A percentile compares a stretch with the other conserved stretches of the same genome.
Conservation (phyloP, 2,797 vertebrate genomes). For the Sebastes flavidus region DNA sequence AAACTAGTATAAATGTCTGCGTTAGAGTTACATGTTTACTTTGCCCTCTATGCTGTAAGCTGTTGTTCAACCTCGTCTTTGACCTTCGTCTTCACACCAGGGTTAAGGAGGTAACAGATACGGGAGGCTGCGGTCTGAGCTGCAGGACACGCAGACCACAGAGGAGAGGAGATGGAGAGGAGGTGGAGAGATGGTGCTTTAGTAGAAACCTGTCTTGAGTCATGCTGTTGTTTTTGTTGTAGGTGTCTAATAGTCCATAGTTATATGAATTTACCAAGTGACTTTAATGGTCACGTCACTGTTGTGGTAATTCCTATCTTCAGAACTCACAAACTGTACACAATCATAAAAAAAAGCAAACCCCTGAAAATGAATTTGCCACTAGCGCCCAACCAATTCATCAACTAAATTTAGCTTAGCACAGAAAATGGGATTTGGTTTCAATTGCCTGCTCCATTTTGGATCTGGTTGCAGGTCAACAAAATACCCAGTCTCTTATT, state of each 20-base stretch:
- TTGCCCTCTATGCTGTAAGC: neutral
- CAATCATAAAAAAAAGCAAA: neutral
- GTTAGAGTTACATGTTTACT: neutral
- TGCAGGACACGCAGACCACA: slow-evolving; percentile 19
- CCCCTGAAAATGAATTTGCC: neutral
- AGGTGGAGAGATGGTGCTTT: neutral
- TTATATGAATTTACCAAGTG: neutral
- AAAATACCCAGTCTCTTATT: neutral
- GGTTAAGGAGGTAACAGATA: slow-evolving; percentile 51
- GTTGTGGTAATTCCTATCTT: neutral
- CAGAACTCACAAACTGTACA: neutral
- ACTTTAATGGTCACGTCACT: neutral
- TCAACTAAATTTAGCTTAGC: neutral
- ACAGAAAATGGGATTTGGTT: neutral
- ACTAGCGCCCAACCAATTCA: neutral
- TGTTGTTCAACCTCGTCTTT: slow-evolving; percentile 6
- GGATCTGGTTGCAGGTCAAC: neutral
- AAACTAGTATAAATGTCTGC: neutral
- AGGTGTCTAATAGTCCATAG: neutral
- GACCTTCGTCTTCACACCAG: slow-evolving; percentile 40
- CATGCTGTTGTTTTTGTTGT: neutral
- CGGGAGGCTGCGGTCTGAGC: slow-evolving; percentile 29
- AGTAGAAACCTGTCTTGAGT: neutral
- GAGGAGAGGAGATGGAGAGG: neutral
- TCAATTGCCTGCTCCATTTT: neutral